Evolutionary conservation across 2,888 invertebrate genomes (phyloP), one percentile per base, ranked within the genome.

Genomic region (Yponomeuta sedellus): DNA sequence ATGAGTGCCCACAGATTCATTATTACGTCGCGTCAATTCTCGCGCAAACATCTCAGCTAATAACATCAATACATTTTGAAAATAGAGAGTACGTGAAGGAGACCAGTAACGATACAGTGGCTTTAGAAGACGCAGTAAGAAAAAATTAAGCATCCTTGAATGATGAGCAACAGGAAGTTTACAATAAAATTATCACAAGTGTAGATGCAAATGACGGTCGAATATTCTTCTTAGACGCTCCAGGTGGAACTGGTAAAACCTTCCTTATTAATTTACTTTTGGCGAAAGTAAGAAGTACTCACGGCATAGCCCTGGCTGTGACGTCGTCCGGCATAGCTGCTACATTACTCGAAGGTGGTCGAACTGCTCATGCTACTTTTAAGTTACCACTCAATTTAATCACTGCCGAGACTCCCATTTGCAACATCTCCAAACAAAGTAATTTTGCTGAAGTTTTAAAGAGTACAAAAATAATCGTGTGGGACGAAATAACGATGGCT

Each of bases 401-500:
- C 67, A 52, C 56, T 69, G 57, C 67, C 57, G 64, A 71, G 67
- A 65, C 68, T 61, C 66, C 67, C 66, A 65, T 69, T 39, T 70
- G 72, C 66, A 69, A 67, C 64, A 69, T 71, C n/a, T 68, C 70
- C 28, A 70, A 72, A 71, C 70, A 71, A 68, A 68, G 71, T 22
- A 68, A 70, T 66, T 58, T 70, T 61, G 69, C 69, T 58, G 70
- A 70, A 68, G 59, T 72, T 59, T 67, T 74, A 22, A 69, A 70
- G 67, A 69, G 70, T 25, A 66, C 64, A 61, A 69, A 56, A 61
- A 62, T 72, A 66, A 70, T 71, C 58, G 69, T 70, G 20, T 70
- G 70, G 68, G 69, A 71, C 39, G 70, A 72, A 68, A 69, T 69
- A 65, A 72, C 71, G 39, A 72, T 70, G 72, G 68, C 67, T 16